phyloP scores from a whole-genome alignment of 1,140 invertebrate genomes.

The Sweltsa coloradensis region DNA sequence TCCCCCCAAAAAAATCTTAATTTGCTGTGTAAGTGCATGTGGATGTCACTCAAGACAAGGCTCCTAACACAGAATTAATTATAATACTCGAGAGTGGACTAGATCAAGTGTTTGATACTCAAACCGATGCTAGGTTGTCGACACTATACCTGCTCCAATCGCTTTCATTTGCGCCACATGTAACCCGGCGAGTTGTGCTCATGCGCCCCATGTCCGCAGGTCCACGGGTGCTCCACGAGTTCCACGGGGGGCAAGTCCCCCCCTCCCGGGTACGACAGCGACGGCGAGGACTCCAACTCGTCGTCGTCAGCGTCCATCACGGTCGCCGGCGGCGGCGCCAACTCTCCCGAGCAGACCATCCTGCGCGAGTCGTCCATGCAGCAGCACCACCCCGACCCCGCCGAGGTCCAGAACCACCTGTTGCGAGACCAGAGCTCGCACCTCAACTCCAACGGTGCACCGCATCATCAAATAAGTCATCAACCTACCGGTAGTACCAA shows the following conservation, averaged over 20 bases:
- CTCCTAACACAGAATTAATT: too few relatives aligned
- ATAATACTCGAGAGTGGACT: too few relatives aligned
- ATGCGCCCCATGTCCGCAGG: too few relatives aligned
- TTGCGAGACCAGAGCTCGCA: constrained; percentile 14
- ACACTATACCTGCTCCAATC: too few relatives aligned
- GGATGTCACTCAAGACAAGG: too few relatives aligned
- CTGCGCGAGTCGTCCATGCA: constrained; percentile 9
- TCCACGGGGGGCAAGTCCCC: constrained; percentile 33
- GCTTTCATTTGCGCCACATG: too few relatives aligned
- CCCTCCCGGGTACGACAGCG: constrained; percentile 38
- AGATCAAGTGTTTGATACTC: too few relatives aligned
- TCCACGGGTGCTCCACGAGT: constrained; percentile 29
- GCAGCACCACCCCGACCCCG: constrained; percentile 18
- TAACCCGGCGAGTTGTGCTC: constrained; percentile 20
- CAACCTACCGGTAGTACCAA: constrained; percentile 28
- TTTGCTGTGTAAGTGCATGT: too few relatives aligned
- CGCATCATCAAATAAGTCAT: constrained; percentile 20
- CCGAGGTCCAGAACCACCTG: constrained; percentile 2
- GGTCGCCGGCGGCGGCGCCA: constrained; percentile 32
- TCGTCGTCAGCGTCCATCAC: constrained; percentile 35
- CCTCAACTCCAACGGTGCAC: constrained; percentile 18
- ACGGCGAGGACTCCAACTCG: constrained; percentile 43
- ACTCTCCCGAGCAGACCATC: constrained; percentile 20
- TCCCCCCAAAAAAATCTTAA: too few relatives aligned
- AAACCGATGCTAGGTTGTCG: too few relatives aligned